Evolutionary conservation across 2,797 vertebrate genomes (phyloP), one percentile per base, ranked within the genome.

Genomic region (Myotis daubentonii): DNA sequence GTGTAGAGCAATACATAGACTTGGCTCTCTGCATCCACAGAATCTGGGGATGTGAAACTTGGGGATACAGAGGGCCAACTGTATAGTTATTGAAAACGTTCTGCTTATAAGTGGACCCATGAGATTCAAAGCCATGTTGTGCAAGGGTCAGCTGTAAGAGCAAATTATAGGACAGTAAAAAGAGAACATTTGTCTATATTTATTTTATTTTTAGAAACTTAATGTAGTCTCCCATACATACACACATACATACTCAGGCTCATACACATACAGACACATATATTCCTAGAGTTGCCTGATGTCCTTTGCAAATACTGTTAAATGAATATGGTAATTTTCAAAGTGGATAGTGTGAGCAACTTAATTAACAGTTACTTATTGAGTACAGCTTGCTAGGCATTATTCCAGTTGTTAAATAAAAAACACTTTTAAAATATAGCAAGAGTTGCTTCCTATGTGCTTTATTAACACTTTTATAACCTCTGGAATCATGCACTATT

Each of bases 191-290:
- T 25, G 55, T 82, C 8, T 78, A 9, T 92, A 22, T 76, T 74
- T 89, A 47, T 79, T 87, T 93, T 91, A 60, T 23, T 65, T 90
- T 93, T 91, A 94, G 81, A 91, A 95, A 75, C 51, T 74, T 22
- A 28, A 8, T 8, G 51, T 2, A 13, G 30, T 36, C 36, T 30
- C 0, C 15, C 23, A 25, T 23, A 55, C 11, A 22, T 28, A n/a
- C 9, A 57, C 15, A 38, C 53, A 70, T 9, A 4, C 8, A 36
- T 41, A 36, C 36, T n/a, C 30, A 23, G 5, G 13, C 19, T 9
- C 30, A 20, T 6, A 38, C 25, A 38, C 65, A 65, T n/a, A 62
- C 20, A 55, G 3, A 51, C 12, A 71, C 53, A 5, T 7, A 36
- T 30, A 9, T 44, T 78, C n/a, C 36, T 91, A 79, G 38, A 89